phyloP scores from a whole-genome alignment of 2,797 vertebrate species.

The Pipistrellus pygmaeus region DNA sequence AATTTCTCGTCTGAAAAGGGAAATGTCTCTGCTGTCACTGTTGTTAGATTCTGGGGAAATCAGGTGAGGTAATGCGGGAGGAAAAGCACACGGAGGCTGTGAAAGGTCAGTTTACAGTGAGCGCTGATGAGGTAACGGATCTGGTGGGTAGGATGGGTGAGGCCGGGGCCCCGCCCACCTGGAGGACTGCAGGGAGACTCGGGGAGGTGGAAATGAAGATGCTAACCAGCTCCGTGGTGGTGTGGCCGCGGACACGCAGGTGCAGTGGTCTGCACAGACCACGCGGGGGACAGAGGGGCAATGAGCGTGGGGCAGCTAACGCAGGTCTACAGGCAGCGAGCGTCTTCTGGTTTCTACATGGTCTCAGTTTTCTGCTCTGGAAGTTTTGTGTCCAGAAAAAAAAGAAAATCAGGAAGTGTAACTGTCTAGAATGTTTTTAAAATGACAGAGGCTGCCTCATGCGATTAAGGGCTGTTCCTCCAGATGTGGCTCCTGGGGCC shows the following conservation, averaged over 20 bases:
- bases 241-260: not conserved
- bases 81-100: not conserved
- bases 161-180: not conserved
- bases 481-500: not conserved
- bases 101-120: not conserved
- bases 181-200: not conserved
- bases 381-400: conserved; percentile 52
- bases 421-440: not conserved
- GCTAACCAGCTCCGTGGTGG: not conserved
- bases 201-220: not conserved
- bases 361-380: not conserved
- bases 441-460: not conserved
- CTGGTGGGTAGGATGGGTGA: not conserved
- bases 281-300: not conserved
- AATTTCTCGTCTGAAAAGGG: not conserved
- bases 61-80: not conserved
- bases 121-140: no score
- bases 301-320: not conserved
- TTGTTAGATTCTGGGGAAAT: not conserved
- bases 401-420: not conserved
- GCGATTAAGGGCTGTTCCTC: not conserved
- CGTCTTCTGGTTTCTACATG: not conserved
- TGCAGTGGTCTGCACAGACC: not conserved
- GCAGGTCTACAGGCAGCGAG: not conserved
- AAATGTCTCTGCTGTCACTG: not conserved